phyloP scores from a whole-genome alignment of 53 echinoderm and acorn worm genomes.

The Pentamera pediparva region DNA sequence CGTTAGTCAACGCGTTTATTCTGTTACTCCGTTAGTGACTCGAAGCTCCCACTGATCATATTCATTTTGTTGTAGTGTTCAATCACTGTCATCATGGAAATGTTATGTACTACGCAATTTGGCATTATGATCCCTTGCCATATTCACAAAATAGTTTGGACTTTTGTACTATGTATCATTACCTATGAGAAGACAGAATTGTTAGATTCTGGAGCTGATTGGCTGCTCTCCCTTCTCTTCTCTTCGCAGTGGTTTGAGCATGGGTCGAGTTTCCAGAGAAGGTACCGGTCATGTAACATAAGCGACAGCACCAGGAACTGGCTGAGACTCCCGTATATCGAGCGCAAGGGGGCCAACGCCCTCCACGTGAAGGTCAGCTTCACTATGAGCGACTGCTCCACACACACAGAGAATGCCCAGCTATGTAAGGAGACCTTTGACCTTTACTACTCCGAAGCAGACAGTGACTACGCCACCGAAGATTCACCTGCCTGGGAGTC shows the following conservation, averaged over 20 bases:
- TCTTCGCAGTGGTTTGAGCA: conserved; percentile 96
- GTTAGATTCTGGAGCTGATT: too few relatives aligned
- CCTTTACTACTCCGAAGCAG: conserved; percentile 70
- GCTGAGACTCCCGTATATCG: conserved; percentile 73
- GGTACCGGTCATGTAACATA: conserved; percentile 64
- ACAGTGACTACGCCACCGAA: conserved; percentile 36
- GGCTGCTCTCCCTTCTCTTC: too few relatives aligned
- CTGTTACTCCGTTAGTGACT: too few relatives aligned
- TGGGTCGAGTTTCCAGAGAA: conserved; percentile 69
- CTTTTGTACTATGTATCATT: too few relatives aligned
- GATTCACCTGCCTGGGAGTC: conserved; percentile 43
- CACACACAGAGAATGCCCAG: conserved; percentile 66
- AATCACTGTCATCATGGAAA: too few relatives aligned
- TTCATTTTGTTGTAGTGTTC: too few relatives aligned
- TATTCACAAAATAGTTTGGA: too few relatives aligned
- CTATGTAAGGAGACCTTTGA: conserved; percentile 98
- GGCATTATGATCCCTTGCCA: too few relatives aligned
- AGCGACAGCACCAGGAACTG: conserved; percentile 55
- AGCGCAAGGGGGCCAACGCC: conserved; percentile 61
- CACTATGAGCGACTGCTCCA: conserved; percentile 82
- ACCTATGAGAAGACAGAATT: too few relatives aligned
- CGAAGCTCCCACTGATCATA: too few relatives aligned
- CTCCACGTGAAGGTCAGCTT: conserved; percentile 80
- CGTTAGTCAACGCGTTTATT: too few relatives aligned
- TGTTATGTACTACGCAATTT: too few relatives aligned